Evolutionary conservation across 2,888 invertebrate genomes (phyloP).

Genomic region (Heliconius sara): DNA sequence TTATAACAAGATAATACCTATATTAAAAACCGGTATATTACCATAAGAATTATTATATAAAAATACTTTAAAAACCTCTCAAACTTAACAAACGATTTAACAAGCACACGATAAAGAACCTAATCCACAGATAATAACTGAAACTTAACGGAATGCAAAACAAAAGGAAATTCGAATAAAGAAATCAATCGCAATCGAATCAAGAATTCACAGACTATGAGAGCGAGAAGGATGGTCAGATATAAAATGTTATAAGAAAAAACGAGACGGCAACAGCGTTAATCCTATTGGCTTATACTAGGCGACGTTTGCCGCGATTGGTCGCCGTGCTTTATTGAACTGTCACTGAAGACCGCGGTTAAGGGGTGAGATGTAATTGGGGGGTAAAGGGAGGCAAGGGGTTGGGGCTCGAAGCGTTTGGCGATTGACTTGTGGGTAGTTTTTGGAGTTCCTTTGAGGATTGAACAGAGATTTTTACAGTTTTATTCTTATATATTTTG

Average conservation of each 20-base stretch:
- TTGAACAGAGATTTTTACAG: conserved; percentile 51
- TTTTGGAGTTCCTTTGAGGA: conserved; percentile 74
- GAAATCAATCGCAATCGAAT: conserved; percentile 81
- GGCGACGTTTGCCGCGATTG: conserved; percentile 83
- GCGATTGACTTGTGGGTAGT: conserved; percentile 84
- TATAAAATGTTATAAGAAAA: conserved; percentile 45
- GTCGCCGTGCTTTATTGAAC: conserved; percentile 83
- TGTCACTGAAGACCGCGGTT: conserved; percentile 82
- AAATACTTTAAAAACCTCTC: conserved; percentile 4
- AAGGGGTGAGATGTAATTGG: conserved; percentile 80
- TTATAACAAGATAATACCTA: background rate
- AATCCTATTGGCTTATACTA: conserved; percentile 84
- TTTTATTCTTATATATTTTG: conserved; percentile 26
- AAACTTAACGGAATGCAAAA: conserved; percentile 70
- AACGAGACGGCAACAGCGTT: conserved; percentile 70
- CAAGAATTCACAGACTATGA: conserved; percentile 77
- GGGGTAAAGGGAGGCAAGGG: conserved; percentile 68
- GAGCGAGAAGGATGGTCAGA: conserved; percentile 63
- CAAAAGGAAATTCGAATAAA: conserved; percentile 78
- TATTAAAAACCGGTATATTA: background rate
- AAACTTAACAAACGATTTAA: conserved; percentile 14
- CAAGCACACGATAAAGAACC: conserved; percentile 41
- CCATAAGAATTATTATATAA: background rate
- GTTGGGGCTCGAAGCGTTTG: conserved; percentile 76
- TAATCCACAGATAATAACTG: conserved; percentile 51